A percentile compares a stretch with the other conserved stretches of the same genome.
These are phyloP conservation scores for Plagodis dolabraria DNA, from an alignment of 2,888 invertebrate species.

Conservation along the genomic window DNA sequence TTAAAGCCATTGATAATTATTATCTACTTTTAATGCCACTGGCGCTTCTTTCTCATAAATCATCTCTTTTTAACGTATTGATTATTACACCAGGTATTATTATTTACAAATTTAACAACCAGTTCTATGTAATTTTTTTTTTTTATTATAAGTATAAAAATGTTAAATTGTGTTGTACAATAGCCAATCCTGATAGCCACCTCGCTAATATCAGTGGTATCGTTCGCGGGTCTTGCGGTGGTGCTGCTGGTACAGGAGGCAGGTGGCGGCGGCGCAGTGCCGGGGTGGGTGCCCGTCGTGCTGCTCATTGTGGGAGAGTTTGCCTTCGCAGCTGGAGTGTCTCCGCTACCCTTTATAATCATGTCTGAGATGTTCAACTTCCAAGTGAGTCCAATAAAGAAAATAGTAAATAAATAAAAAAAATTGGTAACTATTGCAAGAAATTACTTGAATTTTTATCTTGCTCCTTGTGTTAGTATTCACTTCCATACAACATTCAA, in stretches of 20 bases:
- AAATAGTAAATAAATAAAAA: no score
- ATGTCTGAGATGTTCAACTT: constrained; percentile 45
- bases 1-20: no score
- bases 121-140: not conserved
- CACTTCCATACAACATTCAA: no score
- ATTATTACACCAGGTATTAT: no score
- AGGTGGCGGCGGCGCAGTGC: constrained; percentile 21
- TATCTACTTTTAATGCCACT: no score
- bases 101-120: no score
- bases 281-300: constrained; percentile 37
- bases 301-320: constrained; percentile 34
- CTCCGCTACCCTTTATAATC: constrained; percentile 40
- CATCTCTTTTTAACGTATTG: no score
- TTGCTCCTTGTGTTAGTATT: no score
- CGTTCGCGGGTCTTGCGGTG: constrained; percentile 33
- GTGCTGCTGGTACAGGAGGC: constrained; percentile 30
- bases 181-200: constrained; percentile 27
- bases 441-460: no score
- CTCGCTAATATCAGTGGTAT: constrained; percentile 24
- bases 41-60: no score
- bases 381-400: constrained; percentile 30
- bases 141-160: not conserved
- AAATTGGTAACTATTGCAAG: no score
- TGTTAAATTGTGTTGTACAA: not conserved
- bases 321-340: constrained; percentile 37